Evolutionary conservation across 2,797 vertebrate genomes (phyloP).

Genomic region (Cuniculus paca): DNA sequence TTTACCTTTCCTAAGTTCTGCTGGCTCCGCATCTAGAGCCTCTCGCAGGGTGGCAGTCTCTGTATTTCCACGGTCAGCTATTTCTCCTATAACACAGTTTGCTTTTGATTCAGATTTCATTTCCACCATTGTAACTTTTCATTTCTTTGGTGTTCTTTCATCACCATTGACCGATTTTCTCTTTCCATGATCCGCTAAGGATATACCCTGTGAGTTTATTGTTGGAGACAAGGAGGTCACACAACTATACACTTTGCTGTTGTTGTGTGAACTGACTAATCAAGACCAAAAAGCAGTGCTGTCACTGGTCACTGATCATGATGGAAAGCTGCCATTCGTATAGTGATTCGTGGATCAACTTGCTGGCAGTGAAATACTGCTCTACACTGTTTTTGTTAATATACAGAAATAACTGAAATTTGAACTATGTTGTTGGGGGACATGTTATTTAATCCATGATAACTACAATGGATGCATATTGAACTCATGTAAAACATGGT

Average conservation of each 20-base stretch:
- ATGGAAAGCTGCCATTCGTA: neutral
- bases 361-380: neutral
- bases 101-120: neutral
- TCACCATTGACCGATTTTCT: neutral
- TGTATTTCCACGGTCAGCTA: neutral
- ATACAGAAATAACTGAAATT: neutral
- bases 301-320: neutral
- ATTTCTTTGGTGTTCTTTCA: constrained; percentile 16
- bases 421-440: neutral
- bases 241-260: neutral
- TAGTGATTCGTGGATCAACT: neutral
- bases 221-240: neutral
- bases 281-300: neutral
- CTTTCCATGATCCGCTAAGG: neutral
- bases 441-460: neutral
- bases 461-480: neutral
- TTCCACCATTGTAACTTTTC: neutral
- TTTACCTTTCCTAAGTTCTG: neutral
- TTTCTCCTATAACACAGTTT: neutral
- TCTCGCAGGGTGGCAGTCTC: neutral
- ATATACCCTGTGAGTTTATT: neutral
- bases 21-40: neutral
- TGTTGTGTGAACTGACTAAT: neutral
- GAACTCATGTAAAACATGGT: neutral
- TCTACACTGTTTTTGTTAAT: neutral